Evolutionary conservation across 1,140 invertebrate species (phyloP).

Genomic region (Anastrepha obliqua): DNA sequence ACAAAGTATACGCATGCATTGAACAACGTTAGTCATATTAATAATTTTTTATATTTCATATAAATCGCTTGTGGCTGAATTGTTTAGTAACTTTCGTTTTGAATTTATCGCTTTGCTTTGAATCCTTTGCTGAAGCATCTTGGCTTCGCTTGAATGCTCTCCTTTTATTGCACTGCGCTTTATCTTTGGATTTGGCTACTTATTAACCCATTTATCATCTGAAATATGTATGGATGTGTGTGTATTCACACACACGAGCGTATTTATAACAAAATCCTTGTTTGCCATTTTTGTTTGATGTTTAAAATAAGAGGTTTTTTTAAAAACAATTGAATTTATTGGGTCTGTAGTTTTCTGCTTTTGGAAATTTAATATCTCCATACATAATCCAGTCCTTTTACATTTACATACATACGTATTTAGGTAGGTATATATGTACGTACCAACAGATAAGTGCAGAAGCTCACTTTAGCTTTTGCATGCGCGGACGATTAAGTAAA

Average conservation of each 20-base stretch:
- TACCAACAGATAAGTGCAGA: too few species aligned
- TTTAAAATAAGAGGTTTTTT: too few species aligned
- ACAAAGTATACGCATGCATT: not conserved
- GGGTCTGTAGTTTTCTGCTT: too few species aligned
- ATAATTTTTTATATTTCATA: conserved; percentile 43
- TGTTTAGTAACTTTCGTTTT: conserved; percentile 8
- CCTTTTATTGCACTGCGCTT: not conserved
- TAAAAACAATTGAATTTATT: too few species aligned
- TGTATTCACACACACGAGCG: not conserved
- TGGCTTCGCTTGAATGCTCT: not conserved
- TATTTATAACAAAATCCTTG: too few species aligned
- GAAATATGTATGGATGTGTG: not conserved
- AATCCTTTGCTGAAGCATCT: not conserved
- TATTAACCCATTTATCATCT: not conserved
- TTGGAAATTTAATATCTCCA: too few species aligned
- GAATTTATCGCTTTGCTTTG: conserved; percentile 24
- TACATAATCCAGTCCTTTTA: too few species aligned
- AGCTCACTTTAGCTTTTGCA: too few species aligned
- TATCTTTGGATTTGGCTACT: not conserved
- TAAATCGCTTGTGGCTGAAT: conserved; percentile 26
- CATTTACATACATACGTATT: too few species aligned
- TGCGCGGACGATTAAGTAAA: too few species aligned
- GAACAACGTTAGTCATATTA: conserved; percentile 48
- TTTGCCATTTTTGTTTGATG: too few species aligned
- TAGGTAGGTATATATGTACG: too few species aligned